Conservation (phyloP, 2,113 vertebrate species). For the Bubo blakistoni region DNA sequence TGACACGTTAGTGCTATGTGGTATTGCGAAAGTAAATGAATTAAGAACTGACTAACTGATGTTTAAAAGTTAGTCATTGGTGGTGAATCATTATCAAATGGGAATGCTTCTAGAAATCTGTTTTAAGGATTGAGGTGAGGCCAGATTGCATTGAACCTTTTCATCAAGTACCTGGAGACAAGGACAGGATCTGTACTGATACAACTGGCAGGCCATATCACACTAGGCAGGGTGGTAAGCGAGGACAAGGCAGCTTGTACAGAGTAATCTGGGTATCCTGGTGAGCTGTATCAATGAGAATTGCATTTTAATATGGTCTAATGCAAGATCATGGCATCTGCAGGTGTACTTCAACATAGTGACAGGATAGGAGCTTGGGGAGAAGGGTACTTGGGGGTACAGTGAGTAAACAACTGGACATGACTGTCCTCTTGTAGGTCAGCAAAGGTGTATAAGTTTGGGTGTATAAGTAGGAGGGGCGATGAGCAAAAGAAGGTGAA, state of each 20-base stretch:
- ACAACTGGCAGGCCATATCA: rapidly evolving
- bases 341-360: background rate
- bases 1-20: background rate
- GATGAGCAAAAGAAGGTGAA: background rate
- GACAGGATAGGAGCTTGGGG: background rate
- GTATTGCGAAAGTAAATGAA: background rate
- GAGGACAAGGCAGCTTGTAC: background rate
- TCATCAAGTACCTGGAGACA: background rate
- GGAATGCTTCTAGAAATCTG: slow-evolving; percentile 5
- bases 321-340: background rate
- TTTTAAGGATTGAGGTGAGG: background rate
- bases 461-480: background rate
- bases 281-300: background rate
- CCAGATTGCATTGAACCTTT: background rate
- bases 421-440: background rate
- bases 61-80: slow-evolving; percentile 32
- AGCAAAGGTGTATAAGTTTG: background rate
- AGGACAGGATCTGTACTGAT: background rate
- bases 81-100: slow-evolving; percentile 48
- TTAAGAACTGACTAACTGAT: slow-evolving; percentile 6
- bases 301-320: background rate
- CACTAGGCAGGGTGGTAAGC: background rate
- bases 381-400: background rate
- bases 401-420: background rate
- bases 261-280: background rate